These are phyloP conservation scores for Ceyx margarethae DNA, from an alignment of 2,113 vertebrate genomes.

Conservation along the genomic window DNA sequence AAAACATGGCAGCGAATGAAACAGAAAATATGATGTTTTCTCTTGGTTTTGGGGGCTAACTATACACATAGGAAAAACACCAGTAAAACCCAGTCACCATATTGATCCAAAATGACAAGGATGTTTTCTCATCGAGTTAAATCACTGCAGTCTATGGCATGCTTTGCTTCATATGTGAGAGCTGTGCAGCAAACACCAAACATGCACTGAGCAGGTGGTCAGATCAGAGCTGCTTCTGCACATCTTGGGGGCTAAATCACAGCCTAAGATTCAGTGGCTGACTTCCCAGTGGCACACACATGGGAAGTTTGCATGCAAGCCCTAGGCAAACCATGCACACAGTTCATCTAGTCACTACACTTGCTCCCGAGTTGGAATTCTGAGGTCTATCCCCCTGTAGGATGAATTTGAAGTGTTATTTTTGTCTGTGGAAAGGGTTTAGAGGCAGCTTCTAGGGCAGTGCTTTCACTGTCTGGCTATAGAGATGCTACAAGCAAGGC, in stretches of 20 bases:
- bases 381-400: neutral
- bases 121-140: neutral
- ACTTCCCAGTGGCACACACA: neutral
- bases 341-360: neutral
- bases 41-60: slow-evolving; percentile 17
- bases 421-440: neutral
- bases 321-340: neutral
- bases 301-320: slow-evolving; percentile 14
- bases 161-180: neutral
- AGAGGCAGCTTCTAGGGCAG: neutral
- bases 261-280: rapidly evolving
- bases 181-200: neutral
- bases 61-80: slow-evolving; percentile 50
- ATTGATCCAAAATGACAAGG: neutral
- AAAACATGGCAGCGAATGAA: slow-evolving; percentile 38
- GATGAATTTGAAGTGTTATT: neutral
- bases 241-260: neutral
- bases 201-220: neutral
- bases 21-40: slow-evolving; percentile 46
- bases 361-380: neutral
- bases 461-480: neutral
- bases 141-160: neutral
- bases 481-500: neutral
- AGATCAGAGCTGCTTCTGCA: neutral
- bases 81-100: neutral